Evolutionary conservation across 2,888 invertebrate genomes (phyloP).

Genomic region (Lasioglossum marginatum): DNA sequence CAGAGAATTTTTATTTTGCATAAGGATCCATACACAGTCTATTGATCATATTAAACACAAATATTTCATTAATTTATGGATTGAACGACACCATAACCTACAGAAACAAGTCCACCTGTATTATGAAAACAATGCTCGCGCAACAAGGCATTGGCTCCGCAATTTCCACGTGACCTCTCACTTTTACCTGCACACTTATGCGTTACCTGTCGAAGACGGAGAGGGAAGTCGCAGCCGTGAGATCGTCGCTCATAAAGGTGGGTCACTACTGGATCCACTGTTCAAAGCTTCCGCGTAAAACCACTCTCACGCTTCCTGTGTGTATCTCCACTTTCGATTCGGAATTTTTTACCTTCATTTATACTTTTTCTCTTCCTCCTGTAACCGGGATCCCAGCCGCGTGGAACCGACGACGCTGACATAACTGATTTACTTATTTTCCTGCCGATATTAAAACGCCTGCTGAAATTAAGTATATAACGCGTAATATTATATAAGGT

Average conservation of each 20-base stretch:
- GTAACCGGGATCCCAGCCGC: background rate
- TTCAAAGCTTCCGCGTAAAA: background rate
- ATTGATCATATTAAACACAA: background rate
- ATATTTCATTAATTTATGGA: background rate
- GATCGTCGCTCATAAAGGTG: background rate
- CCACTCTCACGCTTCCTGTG: background rate
- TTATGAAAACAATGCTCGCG: background rate
- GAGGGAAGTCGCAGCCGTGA: background rate
- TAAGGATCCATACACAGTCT: background rate
- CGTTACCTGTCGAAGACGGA: background rate
- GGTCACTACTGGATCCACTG: background rate
- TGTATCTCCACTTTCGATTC: background rate
- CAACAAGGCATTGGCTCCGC: background rate
- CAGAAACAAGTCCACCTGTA: background rate
- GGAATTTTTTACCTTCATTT: background rate
- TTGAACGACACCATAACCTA: background rate
- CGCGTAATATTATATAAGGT: background rate
- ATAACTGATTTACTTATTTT: background rate
- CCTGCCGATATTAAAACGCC: background rate
- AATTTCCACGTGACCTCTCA: background rate
- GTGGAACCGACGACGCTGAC: background rate
- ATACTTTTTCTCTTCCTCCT: background rate
- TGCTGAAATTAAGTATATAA: background rate
- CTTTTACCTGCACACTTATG: background rate
- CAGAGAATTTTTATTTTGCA: background rate